These are phyloP conservation scores for Ophioninae sp. DNA, from an alignment of 2,888 invertebrate genomes.

Conservation along the genomic window DNA sequence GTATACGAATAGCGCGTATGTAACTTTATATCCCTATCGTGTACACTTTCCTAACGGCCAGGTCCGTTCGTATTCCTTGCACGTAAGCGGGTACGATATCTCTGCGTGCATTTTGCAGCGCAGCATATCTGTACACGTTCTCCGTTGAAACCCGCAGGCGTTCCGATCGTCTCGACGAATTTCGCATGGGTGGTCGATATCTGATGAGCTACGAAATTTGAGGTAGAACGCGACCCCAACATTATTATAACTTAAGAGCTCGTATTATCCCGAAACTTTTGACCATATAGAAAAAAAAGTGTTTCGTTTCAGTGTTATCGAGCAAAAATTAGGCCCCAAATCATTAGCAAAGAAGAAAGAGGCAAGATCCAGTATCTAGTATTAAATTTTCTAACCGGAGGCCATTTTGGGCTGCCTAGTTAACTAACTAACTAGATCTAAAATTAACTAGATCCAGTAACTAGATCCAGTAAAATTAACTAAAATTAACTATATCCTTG, in stretches of 20 bases:
- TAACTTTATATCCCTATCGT: conserved; percentile 73
- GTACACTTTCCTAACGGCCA: conserved; percentile 38
- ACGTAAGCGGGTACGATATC: conserved; percentile 16
- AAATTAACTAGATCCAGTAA: too few species aligned
- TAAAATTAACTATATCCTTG: too few species aligned
- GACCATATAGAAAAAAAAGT: not conserved
- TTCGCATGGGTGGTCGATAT: conserved; percentile 73
- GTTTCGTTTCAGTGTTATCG: not conserved
- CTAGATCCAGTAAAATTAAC: too few species aligned
- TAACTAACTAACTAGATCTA: too few species aligned
- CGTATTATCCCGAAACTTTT: not conserved
- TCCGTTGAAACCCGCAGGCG: conserved; percentile 66
- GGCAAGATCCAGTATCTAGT: not conserved
- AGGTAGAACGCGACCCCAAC: conserved; percentile 22
- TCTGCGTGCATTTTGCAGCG: conserved; percentile 20
- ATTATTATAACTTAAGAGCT: conserved; percentile 43
- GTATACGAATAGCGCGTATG: conserved; percentile 68
- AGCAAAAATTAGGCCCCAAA: not conserved
- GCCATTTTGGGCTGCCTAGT: not conserved
- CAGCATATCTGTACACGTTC: conserved; percentile 4
- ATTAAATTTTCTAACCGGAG: not conserved
- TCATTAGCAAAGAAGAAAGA: not conserved
- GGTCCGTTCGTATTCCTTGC: conserved; percentile 57
- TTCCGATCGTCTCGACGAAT: conserved; percentile 65
- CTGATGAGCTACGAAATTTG: conserved; percentile 59